phyloP scores from a whole-genome alignment of 2,113 vertebrate genomes.

The Chelonoidis abingdonii region DNA sequence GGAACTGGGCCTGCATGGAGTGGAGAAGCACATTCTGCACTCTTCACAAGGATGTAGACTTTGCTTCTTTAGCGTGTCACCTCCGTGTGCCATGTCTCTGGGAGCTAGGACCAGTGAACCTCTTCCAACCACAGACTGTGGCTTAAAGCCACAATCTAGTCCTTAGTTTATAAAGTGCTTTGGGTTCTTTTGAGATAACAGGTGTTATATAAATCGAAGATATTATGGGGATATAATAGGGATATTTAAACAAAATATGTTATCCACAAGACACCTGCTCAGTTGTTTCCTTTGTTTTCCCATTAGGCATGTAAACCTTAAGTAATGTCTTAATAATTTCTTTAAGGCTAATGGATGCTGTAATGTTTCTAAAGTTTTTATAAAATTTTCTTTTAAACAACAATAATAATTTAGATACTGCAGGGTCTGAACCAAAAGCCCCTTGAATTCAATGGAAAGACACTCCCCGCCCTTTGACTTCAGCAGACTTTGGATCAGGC shows the following conservation, averaged over 20 bases:
- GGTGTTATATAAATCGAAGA: neutral
- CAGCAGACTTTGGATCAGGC: neutral
- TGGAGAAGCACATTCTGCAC: neutral
- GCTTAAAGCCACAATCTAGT: neutral
- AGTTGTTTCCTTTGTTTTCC: neutral
- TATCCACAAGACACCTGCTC: neutral
- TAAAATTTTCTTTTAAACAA: neutral
- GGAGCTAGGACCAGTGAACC: neutral
- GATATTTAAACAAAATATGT: neutral
- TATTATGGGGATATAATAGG: neutral
- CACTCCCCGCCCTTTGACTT: neutral
- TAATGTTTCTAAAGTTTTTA: neutral
- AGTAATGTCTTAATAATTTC: neutral
- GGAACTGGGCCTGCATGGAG: neutral
- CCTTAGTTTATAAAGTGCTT: neutral
- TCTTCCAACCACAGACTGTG: neutral
- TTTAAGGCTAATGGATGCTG: neutral
- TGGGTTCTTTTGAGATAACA: neutral
- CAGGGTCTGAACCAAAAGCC: neutral
- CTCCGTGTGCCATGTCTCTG: neutral
- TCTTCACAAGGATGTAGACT: neutral
- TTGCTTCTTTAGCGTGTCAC: neutral
- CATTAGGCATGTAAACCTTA: neutral
- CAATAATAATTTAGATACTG: neutral
- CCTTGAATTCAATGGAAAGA: neutral